Evolutionary conservation across 2,113 vertebrate species (phyloP), one percentile per base, ranked within the genome.

Genomic region (Hydrochoerus hydrochaeris): DNA sequence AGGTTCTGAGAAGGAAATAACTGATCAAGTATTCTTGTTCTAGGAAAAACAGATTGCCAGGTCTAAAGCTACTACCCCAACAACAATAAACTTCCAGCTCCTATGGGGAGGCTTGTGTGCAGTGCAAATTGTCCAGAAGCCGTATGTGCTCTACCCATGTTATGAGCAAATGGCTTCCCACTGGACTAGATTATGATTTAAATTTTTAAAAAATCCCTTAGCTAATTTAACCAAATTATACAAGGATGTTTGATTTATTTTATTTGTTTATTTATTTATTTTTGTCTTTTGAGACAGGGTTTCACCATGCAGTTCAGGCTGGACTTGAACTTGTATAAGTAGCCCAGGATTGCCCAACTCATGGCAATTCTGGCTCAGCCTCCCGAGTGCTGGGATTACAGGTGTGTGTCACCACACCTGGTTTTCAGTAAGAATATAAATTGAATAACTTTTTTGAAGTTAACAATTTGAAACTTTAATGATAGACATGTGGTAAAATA

Each of bases 101-200:
- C 60, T 81, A 52, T 16, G 52, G 38, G 24, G 67, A 95, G 71
- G 17, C 7, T 78, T 38, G n/a, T 88, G 52, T 44, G 19, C 92
- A 91, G 93, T 91, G 75, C 93, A 92, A 95, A 86, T 67, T 87
- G 12, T 92, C 85, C 88, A 96, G 73, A 95, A 92, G 82, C 95
- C 60, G 77, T 9, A 82, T 80, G 94, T 83, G 35, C 28, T 95
- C 65, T 73, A 71, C 17, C 85, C 30, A 96, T 73, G 95, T 96
- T 69, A 93, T 85, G 57, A 94, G 86, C 80, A 96, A 95, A 84
- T 78, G 30, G 94, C 71, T 97, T 93, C 44, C 65, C 26, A 65
- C 20, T 95, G 67, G 11, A 95, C 32, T 88, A 88, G 57, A 63
- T 95, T 82, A 94, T 89, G 52, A 83, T 81, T 95, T 95, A 96